phyloP scores from a whole-genome alignment of 2,113 vertebrate genomes.

The Mungos mungo region DNA sequence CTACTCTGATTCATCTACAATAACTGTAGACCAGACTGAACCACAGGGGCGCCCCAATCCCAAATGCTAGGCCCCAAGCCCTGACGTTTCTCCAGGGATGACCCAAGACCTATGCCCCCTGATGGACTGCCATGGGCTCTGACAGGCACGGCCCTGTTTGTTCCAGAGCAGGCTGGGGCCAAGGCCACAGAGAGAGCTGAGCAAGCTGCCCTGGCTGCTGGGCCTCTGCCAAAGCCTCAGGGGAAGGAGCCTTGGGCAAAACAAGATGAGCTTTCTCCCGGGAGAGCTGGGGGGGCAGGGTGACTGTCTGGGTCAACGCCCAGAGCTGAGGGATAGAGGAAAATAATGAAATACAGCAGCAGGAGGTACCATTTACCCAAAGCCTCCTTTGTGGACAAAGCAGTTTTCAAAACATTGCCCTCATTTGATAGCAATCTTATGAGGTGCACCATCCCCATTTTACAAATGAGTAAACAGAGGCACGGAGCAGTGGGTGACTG shows the following conservation, averaged over 20 bases:
- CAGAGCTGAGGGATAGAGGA: background rate
- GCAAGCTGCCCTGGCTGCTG: background rate
- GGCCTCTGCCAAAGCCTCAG: background rate
- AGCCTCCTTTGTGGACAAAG: background rate
- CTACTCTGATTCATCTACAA: background rate
- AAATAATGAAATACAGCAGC: background rate
- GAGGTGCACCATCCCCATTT: background rate
- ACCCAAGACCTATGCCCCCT: background rate
- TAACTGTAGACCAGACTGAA: background rate
- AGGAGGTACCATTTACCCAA: background rate
- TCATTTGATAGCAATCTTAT: background rate
- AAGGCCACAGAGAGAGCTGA: background rate
- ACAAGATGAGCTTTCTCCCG: conserved; percentile 26
- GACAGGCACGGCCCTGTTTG: rapidly evolving
- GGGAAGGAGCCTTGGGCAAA: background rate
- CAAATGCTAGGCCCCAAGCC: background rate
- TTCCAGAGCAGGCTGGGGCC: background rate
- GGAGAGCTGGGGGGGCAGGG: background rate
- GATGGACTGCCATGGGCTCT: rapidly evolving
- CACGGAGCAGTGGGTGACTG: background rate
- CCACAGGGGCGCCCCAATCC: background rate
- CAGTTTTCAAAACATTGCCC: background rate
- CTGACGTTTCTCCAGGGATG: background rate
- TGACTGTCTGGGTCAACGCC: background rate
- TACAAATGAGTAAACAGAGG: background rate